These are phyloP conservation scores for Lepilemur ruficaudatus DNA, from an alignment of 2,797 vertebrate species.

Conservation along the genomic window DNA sequence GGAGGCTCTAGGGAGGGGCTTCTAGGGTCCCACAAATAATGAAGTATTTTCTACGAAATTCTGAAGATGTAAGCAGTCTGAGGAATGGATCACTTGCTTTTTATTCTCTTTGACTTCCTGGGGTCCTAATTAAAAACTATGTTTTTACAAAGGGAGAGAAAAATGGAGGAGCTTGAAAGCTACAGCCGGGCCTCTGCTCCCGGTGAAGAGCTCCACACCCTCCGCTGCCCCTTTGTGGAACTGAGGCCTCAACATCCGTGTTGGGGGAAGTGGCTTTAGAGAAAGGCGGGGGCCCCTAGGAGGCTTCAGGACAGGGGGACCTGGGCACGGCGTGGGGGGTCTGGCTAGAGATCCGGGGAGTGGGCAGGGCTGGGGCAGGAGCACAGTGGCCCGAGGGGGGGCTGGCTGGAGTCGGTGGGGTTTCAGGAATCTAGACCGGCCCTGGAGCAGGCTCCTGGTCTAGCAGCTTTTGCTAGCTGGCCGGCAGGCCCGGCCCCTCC, in stretches of 20 bases:
- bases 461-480: neutral
- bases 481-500: conserved; percentile 14
- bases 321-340: neutral
- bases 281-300: neutral
- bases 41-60: neutral
- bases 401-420: neutral
- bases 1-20: neutral
- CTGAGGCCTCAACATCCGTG: neutral
- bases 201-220: neutral
- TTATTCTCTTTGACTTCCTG: neutral
- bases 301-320: neutral
- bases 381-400: neutral
- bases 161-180: neutral
- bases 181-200: neutral
- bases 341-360: neutral
- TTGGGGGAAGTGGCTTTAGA: neutral
- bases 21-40: neutral
- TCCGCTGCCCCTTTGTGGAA: neutral
- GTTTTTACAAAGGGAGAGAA: neutral
- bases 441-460: conserved; percentile 35
- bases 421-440: conserved; percentile 52
- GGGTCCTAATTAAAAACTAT: neutral
- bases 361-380: neutral
- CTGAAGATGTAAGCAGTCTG: neutral
- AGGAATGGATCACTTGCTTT: neutral